Conservation (phyloP, 2,113 vertebrate genomes). For the Bambusicola thoracicus region DNA sequence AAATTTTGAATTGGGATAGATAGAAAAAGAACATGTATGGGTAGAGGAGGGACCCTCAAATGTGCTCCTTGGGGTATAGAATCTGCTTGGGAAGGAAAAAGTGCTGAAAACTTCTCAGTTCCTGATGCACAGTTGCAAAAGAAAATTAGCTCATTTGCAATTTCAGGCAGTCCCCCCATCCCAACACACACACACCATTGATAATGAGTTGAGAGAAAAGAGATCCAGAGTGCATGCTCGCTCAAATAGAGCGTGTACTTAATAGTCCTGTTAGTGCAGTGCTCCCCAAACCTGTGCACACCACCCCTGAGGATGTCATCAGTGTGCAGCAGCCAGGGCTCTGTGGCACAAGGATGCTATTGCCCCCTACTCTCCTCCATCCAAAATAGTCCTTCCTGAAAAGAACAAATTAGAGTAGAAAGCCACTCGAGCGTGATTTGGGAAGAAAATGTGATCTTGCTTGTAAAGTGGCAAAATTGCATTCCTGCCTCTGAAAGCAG, state of each 20-base stretch:
- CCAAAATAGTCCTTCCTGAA: constrained; percentile 17
- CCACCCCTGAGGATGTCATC: neutral
- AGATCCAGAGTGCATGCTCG: neutral
- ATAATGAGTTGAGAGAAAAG: constrained; percentile 66
- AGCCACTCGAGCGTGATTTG: neutral
- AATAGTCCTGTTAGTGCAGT: constrained; percentile 2
- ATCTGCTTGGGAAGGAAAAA: constrained; percentile 29
- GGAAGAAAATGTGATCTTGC: neutral
- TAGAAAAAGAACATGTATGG: neutral
- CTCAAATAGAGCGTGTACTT: constrained; percentile 54
- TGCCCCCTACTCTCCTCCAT: neutral
- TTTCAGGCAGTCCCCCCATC: constrained; percentile 52
- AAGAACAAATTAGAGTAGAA: constrained; percentile 17
- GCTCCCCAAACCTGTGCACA: neutral
- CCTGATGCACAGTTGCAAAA: constrained; percentile 16
- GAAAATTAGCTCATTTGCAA: constrained; percentile 56
- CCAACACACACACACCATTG: constrained; percentile 32
- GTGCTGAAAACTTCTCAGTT: neutral
- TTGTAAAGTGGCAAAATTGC: neutral
- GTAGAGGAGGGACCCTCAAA: neutral
- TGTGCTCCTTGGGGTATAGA: neutral
- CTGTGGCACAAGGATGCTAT: neutral
- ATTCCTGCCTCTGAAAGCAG: rapidly evolving
- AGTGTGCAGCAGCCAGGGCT: neutral
- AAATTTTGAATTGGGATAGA: constrained; percentile 22